These are phyloP conservation scores for Heloderma charlesbogerti DNA, from an alignment of 2,113 vertebrate species.

Conservation along the genomic window DNA sequence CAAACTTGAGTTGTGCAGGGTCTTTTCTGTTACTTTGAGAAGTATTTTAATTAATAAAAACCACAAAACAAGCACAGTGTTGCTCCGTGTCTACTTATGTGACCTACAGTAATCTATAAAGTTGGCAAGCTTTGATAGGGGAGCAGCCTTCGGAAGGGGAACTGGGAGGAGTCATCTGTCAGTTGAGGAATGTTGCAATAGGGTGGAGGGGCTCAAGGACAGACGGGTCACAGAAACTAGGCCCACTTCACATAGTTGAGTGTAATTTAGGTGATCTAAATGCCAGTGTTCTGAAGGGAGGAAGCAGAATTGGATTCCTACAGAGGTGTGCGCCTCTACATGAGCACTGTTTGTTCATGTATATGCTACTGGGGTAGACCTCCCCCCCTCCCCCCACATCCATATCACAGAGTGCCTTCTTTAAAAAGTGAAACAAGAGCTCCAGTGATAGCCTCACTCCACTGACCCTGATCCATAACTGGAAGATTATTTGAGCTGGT, in stretches of 20 bases:
- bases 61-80: neutral
- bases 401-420: neutral
- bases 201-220: neutral
- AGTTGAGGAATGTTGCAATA: neutral
- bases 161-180: neutral
- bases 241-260: neutral
- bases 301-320: neutral
- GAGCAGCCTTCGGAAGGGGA: neutral
- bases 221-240: neutral
- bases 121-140: neutral
- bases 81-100: neutral
- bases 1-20: neutral
- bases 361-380: neutral
- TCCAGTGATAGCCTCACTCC: neutral
- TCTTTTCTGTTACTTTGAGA: conserved; percentile 28
- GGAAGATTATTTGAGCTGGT: neutral
- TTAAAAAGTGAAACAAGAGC: neutral
- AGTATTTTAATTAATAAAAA: conserved; percentile 41
- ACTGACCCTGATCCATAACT: neutral
- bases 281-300: neutral
- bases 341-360: neutral
- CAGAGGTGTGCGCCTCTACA: no score
- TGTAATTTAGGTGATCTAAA: neutral
- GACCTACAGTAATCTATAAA: neutral
- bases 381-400: no score